Evolutionary conservation across 2,113 vertebrate species (phyloP), one percentile per base, ranked within the genome.

Genomic region (Tamias sibiricus): DNA sequence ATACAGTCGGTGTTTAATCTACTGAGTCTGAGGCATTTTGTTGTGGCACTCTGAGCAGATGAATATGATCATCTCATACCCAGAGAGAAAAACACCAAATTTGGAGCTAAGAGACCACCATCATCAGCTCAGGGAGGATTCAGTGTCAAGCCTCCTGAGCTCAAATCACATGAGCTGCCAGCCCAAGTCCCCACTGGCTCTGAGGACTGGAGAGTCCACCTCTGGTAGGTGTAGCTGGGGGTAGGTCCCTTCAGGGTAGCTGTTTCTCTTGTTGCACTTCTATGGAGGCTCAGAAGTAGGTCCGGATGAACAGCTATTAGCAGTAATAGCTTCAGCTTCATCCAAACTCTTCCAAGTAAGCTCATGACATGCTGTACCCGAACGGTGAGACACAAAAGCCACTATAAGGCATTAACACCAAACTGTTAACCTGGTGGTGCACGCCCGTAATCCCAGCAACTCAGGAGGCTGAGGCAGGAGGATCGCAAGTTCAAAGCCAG

Each of bases 181-280:
- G 12, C n/a, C 26, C 57, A 6, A 16, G 57, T 64, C 37, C n/a
- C 64, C 75, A 62, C 64, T 59, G 26, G 37, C 32, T 59, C 35
- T 47, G 32, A 26, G 49, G 8, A 59, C 12, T 2, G 6, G 14
- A 54, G 24, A 59, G 4, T 44, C 24, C 16, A 28, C n/a, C 8
- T 19, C 4, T 35, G 35, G 54, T 35, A 57, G 20, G 7, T 28
- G 13, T 9, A 24, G 30, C 26, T 16, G 8, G 57, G 52, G 24
- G 3, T 9, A n/a, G 30, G 32, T 2, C 24, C 10, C 1, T 32
- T 74, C 68, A 4, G 2, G 20, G 4, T 44, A 14, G 12, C 1
- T 77, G 40, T 22, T 77, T 77, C 81, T 76, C n/a, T 8, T 62
- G 59, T 11, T 62, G 59, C 17, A 14, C 42, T 76, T 54, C 72